Evolutionary conservation across 2,888 invertebrate species (phyloP).

Genomic region (Ferdinandea cuprea): DNA sequence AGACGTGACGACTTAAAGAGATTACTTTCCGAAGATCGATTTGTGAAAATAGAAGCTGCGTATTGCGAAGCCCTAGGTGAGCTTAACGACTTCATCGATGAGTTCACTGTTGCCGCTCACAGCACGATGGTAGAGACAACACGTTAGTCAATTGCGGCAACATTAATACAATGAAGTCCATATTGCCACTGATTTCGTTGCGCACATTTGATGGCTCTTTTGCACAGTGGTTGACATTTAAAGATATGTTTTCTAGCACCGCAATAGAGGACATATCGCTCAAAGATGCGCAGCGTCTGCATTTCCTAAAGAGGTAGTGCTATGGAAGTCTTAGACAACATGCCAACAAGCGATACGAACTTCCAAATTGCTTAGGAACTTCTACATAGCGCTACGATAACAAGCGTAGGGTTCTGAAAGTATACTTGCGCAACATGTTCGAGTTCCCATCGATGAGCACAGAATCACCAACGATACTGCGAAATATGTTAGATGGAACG

Average conservation of each 20-base stretch:
- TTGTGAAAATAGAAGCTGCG: slow-evolving; percentile 22
- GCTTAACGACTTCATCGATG: not conserved
- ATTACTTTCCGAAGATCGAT: not conserved
- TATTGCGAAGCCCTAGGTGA: slow-evolving; percentile 26
- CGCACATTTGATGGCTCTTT: not conserved
- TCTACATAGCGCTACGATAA: no score
- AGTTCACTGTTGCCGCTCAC: not conserved
- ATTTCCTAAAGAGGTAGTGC: no score
- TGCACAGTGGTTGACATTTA: not conserved
- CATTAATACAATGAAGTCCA: not conserved
- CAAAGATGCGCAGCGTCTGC: not conserved
- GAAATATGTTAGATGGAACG: slow-evolving; percentile 24
- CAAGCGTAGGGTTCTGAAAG: no score
- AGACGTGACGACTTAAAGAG: not conserved
- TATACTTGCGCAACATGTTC: no score
- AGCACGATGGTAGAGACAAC: not conserved
- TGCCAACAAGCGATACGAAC: no score
- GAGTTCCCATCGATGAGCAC: no score
- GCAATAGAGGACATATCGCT: slow-evolving; percentile 6
- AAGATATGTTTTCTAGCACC: slow-evolving; percentile 6
- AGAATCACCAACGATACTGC: not conserved
- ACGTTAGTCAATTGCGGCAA: not conserved
- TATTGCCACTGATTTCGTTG: not conserved
- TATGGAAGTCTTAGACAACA: no score
- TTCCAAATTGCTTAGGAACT: no score